Base-by-base conservation (phyloP, 2,888 invertebrate genomes). In the Gastracanthus pulcherrimus region DNA sequence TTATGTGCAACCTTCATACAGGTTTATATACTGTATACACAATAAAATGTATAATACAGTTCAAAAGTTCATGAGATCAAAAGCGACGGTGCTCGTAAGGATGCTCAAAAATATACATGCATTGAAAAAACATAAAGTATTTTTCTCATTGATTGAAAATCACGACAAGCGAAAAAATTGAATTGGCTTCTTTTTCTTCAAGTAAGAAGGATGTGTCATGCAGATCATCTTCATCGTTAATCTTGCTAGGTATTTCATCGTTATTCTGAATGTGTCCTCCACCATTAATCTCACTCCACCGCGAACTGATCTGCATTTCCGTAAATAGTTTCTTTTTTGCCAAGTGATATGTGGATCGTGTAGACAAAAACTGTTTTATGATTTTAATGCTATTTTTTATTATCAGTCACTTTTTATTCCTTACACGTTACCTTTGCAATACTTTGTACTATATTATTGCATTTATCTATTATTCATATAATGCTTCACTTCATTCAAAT, bases 261-360 rank as follows among this genome's bases (percentile, higher is more conserved):
- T 69, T 31, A 69, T 48, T 48, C 67, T 16, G 29, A 11, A 19
- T 11, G 16, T 16, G 31, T 45, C 29, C 29, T 69, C n/a, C 23
- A 41, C 31, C 60, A 45, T 67, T 67, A 41, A 67, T 67, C 29
- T 45, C 66, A 45, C 41, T 36, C 64, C 13, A 67, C 26, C 6
- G 4, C 34, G 36, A 1, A 45, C 23, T n/a, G 26, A 29, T 29
- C 64, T 69, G 48, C 48, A 69, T 69, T 48, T 69, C 66, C 66
- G 66, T 41, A 66, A 66, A 66, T 41, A 41, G 19, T 23, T 38
- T 66, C n/a, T n/a, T 66, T 66, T 66, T 48, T 2, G n/a, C 3
- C 36, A 4, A 31, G 7, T n/a, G 9, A 19, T 34, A 7, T 26
- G 16, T 31, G 3, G 19, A 62, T 62, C n/a, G n/a, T 11, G 13